Base-by-base conservation (phyloP, 92 coral and sea anemone species). In the Umimayanthus chanpuru region DNA sequence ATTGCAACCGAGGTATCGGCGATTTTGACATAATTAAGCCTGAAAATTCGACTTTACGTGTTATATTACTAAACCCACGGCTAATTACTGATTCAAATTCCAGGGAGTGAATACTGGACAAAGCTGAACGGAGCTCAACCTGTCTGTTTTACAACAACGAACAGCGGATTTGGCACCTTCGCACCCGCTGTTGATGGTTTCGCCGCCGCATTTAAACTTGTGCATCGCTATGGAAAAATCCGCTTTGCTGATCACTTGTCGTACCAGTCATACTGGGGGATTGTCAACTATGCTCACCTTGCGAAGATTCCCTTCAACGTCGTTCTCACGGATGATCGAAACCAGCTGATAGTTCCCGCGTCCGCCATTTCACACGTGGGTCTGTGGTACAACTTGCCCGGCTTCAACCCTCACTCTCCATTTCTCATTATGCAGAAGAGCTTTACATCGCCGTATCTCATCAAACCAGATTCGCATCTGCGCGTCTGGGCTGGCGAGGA, bases 21-120 rank as follows among this genome's bases (percentile, higher is more conserved):
- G 36, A 32, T 32, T 32, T 32, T 32, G 36, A 32, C 36, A 32
- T 32, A 32, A 32, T 32, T 32, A 32, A 32, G 36, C 36, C 36
- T 32, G 36, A 32, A 32, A 32, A 32, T 32, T 32, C 36, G 36
- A 32, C 36, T 32, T 32, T 32, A 32, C 36, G 36, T 32, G 36
- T 32, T 32, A 32, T 32, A 32, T 32, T 32, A 32, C 36, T 32
- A 32, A 32, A 32, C 36, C 36, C 36, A 32, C 36, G 36, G 36
- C 14, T 53, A 12, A 53, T 53, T 61, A 21, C 68, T 14, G 18
- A 53, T 75, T 75, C n/a, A 75, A 40, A 39, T 20, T 75, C 41
- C 44, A 75, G 79, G 79, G 15, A 74, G n/a, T 6, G 79, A 74
- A 74, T 74, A 74, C 26, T 74, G 79, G 79, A 74, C 79, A 74